These are phyloP conservation scores for Strigops habroptila DNA, from an alignment of 2,113 vertebrate species.

Conservation along the genomic window DNA sequence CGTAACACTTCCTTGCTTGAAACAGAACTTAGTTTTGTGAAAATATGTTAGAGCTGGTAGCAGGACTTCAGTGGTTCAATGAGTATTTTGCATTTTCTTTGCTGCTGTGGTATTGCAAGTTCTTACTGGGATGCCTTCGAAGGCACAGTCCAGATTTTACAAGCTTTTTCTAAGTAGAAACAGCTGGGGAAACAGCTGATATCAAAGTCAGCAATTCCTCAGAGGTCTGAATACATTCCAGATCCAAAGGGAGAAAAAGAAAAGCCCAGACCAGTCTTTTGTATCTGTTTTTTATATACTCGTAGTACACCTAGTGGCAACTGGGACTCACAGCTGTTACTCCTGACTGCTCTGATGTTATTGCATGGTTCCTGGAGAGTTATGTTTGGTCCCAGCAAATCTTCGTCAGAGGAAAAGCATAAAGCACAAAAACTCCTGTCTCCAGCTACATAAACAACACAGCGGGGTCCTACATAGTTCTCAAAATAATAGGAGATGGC, in stretches of 20 bases:
- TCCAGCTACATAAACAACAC: not conserved
- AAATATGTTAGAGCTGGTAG: not conserved
- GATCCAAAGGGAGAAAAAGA: not conserved
- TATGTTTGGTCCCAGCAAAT: not conserved
- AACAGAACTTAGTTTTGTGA: not conserved
- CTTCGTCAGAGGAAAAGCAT: not conserved
- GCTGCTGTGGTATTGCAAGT: not conserved
- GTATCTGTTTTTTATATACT: not conserved
- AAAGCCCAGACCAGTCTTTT: not conserved
- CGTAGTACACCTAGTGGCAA: not conserved
- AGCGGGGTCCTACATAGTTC: not conserved
- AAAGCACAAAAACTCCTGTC: not conserved
- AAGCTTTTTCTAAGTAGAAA: not conserved
- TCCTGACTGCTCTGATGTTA: not conserved
- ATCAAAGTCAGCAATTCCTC: not conserved
- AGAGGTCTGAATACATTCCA: not conserved
- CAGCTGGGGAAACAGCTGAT: not conserved
- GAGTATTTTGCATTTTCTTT: constrained; percentile 4
- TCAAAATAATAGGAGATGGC: not conserved
- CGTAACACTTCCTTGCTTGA: not conserved
- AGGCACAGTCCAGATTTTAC: not conserved
- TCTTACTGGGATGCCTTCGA: not conserved
- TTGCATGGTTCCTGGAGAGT: not conserved
- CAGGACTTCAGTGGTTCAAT: not conserved
- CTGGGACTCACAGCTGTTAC: not conserved